phyloP scores from a whole-genome alignment of 2,113 vertebrate genomes.

The Eurystomus gularis region DNA sequence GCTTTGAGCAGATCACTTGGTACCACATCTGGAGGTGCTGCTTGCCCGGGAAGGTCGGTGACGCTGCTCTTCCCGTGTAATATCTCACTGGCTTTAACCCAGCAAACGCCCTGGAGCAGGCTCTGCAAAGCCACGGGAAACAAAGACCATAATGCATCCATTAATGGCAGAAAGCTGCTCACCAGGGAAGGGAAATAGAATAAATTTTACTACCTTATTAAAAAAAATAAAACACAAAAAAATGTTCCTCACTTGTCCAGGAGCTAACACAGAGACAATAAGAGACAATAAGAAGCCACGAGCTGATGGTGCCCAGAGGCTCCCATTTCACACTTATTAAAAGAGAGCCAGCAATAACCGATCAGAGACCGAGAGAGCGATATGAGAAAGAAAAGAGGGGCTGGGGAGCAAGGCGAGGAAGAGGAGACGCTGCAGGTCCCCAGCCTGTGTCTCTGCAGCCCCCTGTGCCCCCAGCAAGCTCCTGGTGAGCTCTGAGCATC shows the following conservation, averaged over 20 bases:
- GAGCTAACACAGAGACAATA: neutral
- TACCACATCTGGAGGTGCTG: neutral
- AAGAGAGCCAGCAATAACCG: neutral
- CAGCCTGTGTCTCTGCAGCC: rapidly evolving
- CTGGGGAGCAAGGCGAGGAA: neutral
- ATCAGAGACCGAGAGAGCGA: neutral
- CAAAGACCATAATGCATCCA: neutral
- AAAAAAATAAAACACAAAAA: neutral
- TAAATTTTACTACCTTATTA: neutral
- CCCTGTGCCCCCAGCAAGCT: neutral
- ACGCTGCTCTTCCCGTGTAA: rapidly evolving
- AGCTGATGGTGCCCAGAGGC: neutral
- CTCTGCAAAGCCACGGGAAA: neutral
- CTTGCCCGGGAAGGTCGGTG: neutral
- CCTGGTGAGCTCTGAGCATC: neutral
- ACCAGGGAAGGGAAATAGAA: neutral
- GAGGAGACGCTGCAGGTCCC: neutral
- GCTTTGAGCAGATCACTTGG: neutral
- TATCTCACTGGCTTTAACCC: neutral
- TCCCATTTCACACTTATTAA: neutral
- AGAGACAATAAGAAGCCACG: neutral
- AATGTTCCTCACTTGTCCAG: neutral
- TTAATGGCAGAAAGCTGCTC: neutral
- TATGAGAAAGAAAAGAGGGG: too few species aligned
- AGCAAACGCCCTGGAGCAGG: neutral